A percentile compares a stretch with the other conserved stretches of the same genome.
Evolutionary conservation across 2,888 invertebrate species (phyloP).

Genomic region (Matsumyia berberina): DNA sequence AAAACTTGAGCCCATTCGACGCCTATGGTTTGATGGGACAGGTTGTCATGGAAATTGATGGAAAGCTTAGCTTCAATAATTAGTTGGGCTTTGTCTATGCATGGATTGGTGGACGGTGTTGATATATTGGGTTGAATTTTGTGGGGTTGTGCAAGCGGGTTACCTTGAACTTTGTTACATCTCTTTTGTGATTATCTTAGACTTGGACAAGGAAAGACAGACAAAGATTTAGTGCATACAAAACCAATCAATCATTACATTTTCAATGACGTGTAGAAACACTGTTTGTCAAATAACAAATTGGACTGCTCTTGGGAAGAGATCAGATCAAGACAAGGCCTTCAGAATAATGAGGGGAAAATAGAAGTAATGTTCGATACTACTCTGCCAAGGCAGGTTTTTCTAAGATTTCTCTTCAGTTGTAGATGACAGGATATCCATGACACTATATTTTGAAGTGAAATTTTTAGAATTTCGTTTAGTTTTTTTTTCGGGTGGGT

Average conservation of each 20-base stretch:
- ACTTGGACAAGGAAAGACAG: not conserved
- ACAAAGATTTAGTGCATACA: constrained; percentile 2
- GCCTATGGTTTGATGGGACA: constrained; percentile 3
- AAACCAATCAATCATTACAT: not conserved
- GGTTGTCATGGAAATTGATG: constrained; percentile 9
- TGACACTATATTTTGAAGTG: no score
- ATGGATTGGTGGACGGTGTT: not conserved
- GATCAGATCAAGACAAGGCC: no score
- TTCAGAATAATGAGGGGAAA: no score
- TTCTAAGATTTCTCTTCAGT: no score
- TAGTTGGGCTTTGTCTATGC: not conserved
- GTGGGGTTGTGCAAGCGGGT: not conserved
- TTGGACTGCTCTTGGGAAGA: no score
- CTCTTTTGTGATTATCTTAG: not conserved
- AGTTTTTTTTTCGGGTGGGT: no score
- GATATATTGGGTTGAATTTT: not conserved
- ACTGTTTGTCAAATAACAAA: not conserved
- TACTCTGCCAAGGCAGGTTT: no score
- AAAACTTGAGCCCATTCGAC: constrained; percentile 43
- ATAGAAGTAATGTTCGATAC: no score
- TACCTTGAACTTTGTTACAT: constrained; percentile 36
- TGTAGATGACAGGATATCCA: no score
- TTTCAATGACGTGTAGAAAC: not conserved
- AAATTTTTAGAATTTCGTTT: no score
- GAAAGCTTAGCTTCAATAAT: not conserved